Base-by-base conservation (phyloP, 1,140 invertebrate genomes). In the Rhizoglyphus robini region DNA sequence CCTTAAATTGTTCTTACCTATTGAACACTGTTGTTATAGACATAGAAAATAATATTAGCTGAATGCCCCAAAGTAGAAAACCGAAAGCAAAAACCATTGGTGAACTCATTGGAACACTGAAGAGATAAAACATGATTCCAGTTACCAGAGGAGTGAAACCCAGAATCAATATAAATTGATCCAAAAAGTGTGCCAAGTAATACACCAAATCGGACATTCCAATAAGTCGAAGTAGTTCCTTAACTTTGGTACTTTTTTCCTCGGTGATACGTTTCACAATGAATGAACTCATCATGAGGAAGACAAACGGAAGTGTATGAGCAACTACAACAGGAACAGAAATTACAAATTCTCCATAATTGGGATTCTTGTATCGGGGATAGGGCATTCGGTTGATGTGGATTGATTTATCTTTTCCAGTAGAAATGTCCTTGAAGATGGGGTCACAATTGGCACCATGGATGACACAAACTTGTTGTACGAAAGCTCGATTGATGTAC, bases 171-270 rank as follows among this genome's bases (percentile, higher is more conserved):
- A 23, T n/a, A 29, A 63, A 63, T 18, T 60, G 29, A 63, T 60
- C 29, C 18, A 63, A 25, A 60, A 63, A 63, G 20, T 54, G 34
- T 13, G 61, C 5, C 4, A 61, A 5, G 51, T 47, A 63, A 29
- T 13, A 63, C 20, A 63, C 61, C 11, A n/a, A 68, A 67, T 66
- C 65, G n/a, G 31, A 36, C 5, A 66, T 15, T 34, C 65, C 65
- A 8, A 66, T 41, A 4, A 66, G 11, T 66, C 64, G 30, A n/a
- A 66, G 63, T 64, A 66, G 18, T 18, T 66, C 65, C 11, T 46
- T 32, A 4, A 32, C 36, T 29, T 63, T 65, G n/a, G 11, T n/a
- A 11, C 8, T n/a, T 30, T 67, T 65, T 48, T 66, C 65, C 5
- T 66, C 65, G 4, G 58, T 32, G 4, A 66, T 66, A 23, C 64